Conservation (phyloP, 2,888 invertebrate species). For the Steinernema carpocapsae region DNA sequence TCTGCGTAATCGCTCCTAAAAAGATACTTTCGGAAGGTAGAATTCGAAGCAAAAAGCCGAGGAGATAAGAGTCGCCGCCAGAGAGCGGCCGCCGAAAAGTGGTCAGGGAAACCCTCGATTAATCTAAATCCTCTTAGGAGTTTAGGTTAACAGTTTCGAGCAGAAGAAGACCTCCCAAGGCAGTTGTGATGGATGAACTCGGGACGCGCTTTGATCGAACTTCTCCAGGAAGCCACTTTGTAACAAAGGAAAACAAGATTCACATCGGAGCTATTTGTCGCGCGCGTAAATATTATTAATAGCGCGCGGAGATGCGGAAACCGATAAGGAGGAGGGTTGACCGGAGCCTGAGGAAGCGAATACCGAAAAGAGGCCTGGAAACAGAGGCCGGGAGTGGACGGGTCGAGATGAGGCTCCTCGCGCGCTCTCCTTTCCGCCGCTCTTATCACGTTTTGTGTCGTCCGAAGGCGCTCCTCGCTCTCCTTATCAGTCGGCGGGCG, state of each 20-base stretch:
- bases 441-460: slow-evolving; percentile 33
- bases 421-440: not conserved
- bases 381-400: not conserved
- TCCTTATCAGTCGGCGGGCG: slow-evolving; percentile 25
- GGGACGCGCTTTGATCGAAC: not conserved
- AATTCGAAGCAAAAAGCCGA: not conserved
- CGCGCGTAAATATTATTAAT: slow-evolving; percentile 34
- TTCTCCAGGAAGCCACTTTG: not conserved
- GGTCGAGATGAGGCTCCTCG: not conserved
- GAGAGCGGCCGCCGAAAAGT: not conserved
- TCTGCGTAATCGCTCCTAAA: no score
- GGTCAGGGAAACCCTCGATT: not conserved
- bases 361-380: not conserved
- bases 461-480: not conserved
- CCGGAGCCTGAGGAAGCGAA: not conserved
- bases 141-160: no score
- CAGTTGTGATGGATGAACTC: slow-evolving; percentile 13
- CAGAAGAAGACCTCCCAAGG: not conserved
- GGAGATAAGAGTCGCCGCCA: not conserved
- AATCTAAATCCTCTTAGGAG: not conserved
- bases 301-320: slow-evolving; percentile 15
- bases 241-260: not conserved
- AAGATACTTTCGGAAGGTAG: not conserved
- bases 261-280: slow-evolving; percentile 12
- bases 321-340: not conserved